Conservation (phyloP, 2,888 invertebrate genomes). For the Tethea ocularis region DNA sequence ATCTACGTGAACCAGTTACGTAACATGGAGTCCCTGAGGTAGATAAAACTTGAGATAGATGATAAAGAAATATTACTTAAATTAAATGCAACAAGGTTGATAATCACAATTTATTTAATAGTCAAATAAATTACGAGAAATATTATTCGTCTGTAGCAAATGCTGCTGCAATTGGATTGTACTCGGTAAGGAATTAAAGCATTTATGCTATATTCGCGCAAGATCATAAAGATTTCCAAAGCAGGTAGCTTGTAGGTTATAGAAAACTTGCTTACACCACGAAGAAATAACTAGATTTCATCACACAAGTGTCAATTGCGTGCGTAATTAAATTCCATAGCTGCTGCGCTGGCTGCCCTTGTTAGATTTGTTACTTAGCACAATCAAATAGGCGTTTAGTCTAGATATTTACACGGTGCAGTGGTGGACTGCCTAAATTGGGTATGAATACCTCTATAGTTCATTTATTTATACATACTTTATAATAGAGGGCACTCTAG, state of each 20-base stretch:
- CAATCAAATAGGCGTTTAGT: conserved; percentile 31
- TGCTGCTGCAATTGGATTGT: too few species aligned
- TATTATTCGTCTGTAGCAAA: too few species aligned
- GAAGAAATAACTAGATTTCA: too few species aligned
- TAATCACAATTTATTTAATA: too few species aligned
- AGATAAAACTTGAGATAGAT: background rate
- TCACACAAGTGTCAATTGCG: too few species aligned
- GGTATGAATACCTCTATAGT: conserved; percentile 29
- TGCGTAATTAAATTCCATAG: background rate
- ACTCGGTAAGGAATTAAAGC: background rate
- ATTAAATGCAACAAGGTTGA: background rate
- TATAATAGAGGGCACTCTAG: conserved; percentile 20
- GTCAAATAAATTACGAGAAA: too few species aligned
- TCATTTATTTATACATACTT: conserved; percentile 21
- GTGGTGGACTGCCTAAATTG: conserved; percentile 28
- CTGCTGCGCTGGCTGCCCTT: background rate
- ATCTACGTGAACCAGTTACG: conserved; percentile 4
- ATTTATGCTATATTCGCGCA: background rate
- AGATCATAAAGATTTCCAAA: too few species aligned
- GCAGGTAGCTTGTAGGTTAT: too few species aligned
- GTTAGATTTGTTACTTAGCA: conserved; percentile 6
- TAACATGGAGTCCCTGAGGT: conserved; percentile 4
- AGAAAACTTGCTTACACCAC: too few species aligned
- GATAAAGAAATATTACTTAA: background rate
- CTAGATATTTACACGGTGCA: conserved; percentile 12